These are phyloP conservation scores for Lamellibrachia luymesi DNA, from an alignment of 1,140 invertebrate species.

Conservation along the genomic window DNA sequence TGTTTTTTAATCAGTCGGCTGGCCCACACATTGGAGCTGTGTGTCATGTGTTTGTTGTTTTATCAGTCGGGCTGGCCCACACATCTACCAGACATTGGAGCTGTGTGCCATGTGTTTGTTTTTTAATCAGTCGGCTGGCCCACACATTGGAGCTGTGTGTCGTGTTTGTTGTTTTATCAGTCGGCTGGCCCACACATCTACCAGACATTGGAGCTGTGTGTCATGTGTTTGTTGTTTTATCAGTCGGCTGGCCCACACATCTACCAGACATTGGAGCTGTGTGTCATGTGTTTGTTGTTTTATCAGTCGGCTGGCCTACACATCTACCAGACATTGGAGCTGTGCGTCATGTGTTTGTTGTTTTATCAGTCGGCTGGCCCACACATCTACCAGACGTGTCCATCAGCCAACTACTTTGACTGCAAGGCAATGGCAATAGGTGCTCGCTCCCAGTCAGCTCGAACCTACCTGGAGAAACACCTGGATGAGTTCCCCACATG, in stretches of 20 bases:
- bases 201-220: constrained; percentile 67
- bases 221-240: background rate
- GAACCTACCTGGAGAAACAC: constrained; percentile 95
- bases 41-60: background rate
- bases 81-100: constrained; percentile 88
- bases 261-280: constrained; percentile 76
- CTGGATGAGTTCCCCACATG: constrained; percentile 73
- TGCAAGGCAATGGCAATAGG: constrained; percentile 99
- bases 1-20: constrained; percentile 66
- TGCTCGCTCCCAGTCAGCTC: constrained; percentile 92
- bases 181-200: constrained; percentile 93
- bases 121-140: constrained; percentile 74
- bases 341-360: background rate
- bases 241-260: constrained; percentile 87
- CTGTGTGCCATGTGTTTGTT: background rate
- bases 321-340: constrained; percentile 83
- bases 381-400: constrained; percentile 97
- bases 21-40: constrained; percentile 77
- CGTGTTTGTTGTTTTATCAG: constrained; percentile 56
- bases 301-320: constrained; percentile 86
- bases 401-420: constrained; percentile 95
- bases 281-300: background rate
- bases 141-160: constrained; percentile 68
- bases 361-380: constrained; percentile 78
- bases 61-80: constrained; percentile 83